A percentile compares a stretch with the other conserved stretches of the same genome.
These are phyloP conservation scores for Melanostoma scalare DNA, from an alignment of 2,888 invertebrate genomes.

Conservation along the genomic window DNA sequence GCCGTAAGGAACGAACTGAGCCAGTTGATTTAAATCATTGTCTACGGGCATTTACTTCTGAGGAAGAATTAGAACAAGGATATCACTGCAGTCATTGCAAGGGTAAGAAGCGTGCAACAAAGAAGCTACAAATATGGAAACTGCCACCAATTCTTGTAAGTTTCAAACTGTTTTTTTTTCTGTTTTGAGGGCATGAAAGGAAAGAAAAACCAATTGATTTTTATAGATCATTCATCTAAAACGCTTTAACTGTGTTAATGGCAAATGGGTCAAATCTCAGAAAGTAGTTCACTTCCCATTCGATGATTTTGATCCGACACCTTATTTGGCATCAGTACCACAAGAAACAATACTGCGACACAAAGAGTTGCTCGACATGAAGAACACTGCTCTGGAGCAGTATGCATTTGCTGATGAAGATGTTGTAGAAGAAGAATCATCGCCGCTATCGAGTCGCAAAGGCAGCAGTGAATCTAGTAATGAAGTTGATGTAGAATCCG, in stretches of 20 bases:
- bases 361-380: conserved; percentile 83
- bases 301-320: conserved; percentile 92
- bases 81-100: conserved; percentile 94
- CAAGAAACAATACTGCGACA: conserved; percentile 89
- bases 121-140: conserved; percentile 95
- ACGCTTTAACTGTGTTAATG: conserved; percentile 94
- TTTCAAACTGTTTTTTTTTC: conserved; percentile 40
- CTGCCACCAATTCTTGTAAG: conserved; percentile 92
- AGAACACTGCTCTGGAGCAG: conserved; percentile 75
- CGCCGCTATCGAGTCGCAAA: conserved; percentile 25
- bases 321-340: conserved; percentile 92
- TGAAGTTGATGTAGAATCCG: conserved; percentile 30
- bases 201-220: background rate
- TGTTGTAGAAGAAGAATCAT: conserved; percentile 52
- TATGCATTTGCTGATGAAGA: conserved; percentile 72
- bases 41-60: conserved; percentile 92
- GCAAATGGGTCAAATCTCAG: conserved; percentile 96
- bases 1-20: conserved; percentile 88
- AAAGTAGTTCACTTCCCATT: conserved; percentile 95
- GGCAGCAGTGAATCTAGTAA: conserved; percentile 67
- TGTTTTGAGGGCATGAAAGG: background rate
- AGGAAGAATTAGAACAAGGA: conserved; percentile 92
- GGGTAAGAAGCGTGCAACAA: conserved; percentile 91
- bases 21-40: conserved; percentile 93
- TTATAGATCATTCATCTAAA: conserved; percentile 94